These are phyloP conservation scores for Pipra filicauda DNA, from an alignment of 2,113 vertebrate genomes.

Conservation along the genomic window DNA sequence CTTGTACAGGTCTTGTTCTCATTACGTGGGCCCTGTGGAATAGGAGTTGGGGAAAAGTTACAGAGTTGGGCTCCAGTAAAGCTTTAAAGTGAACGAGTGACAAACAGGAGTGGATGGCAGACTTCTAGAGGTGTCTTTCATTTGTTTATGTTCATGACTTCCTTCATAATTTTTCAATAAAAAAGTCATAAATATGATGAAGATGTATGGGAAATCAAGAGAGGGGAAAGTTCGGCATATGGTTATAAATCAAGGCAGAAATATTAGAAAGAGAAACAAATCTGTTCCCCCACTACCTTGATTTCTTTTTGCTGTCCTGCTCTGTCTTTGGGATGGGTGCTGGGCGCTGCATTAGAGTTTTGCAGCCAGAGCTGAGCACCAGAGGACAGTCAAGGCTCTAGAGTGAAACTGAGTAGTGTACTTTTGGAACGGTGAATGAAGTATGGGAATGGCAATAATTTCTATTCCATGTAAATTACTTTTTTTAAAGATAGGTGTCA, in stretches of 20 bases:
- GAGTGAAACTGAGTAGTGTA: not conserved
- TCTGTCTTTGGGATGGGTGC: not conserved
- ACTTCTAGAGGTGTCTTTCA: not conserved
- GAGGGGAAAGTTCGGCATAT: not conserved
- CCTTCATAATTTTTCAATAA: not conserved
- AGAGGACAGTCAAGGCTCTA: not conserved
- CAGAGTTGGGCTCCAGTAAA: fast-evolving
- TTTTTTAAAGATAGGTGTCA: not conserved
- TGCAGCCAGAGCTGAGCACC: fast-evolving
- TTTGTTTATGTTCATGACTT: not conserved
- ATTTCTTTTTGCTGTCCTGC: not conserved
- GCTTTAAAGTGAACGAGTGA: not conserved
- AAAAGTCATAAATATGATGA: not conserved
- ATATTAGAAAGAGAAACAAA: not conserved
- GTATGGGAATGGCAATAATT: not conserved
- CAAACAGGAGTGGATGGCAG: not conserved
- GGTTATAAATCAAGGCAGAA: not conserved
- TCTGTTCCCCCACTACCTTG: not conserved
- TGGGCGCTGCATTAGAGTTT: not conserved
- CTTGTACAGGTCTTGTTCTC: no score
- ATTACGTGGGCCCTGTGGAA: not conserved
- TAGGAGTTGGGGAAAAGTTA: fast-evolving
- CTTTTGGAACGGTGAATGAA: not conserved
- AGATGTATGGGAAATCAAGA: not conserved
- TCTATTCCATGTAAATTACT: not conserved